Evolutionary conservation across 2,113 vertebrate genomes (phyloP).

Genomic region (Eclectus roratus): DNA sequence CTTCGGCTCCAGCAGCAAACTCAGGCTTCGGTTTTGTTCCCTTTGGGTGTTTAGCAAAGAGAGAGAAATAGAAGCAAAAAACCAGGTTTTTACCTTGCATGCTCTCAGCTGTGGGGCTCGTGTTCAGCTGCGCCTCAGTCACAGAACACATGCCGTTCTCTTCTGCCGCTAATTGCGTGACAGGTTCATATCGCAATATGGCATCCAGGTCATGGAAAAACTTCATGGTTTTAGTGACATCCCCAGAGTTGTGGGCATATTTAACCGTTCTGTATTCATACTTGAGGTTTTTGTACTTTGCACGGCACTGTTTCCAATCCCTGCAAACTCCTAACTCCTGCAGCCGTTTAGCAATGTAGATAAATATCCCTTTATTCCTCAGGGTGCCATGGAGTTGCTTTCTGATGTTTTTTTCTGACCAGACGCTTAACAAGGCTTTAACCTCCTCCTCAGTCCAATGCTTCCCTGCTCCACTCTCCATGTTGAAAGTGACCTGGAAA

Average conservation of each 20-base stretch:
- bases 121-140: conserved; percentile 45
- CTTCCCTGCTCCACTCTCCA: conserved; percentile 85
- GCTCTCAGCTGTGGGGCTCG: conserved; percentile 55
- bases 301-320: conserved; percentile 88
- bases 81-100: conserved; percentile 62
- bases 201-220: conserved; percentile 79
- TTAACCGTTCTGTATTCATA: conserved; percentile 83
- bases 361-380: conserved; percentile 88
- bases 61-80: conserved; percentile 47
- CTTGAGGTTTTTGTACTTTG: conserved; percentile 88
- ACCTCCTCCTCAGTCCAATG: conserved; percentile 83
- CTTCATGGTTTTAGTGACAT: conserved; percentile 75
- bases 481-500: conserved; percentile 93
- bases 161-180: conserved; percentile 65
- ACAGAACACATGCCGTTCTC: conserved; percentile 67
- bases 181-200: conserved; percentile 69
- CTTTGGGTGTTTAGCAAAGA: conserved; percentile 2
- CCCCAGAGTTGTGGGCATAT: conserved; percentile 70
- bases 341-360: conserved; percentile 88
- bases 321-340: conserved; percentile 83
- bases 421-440: conserved; percentile 85
- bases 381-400: conserved; percentile 78
- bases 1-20: background rate
- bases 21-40: background rate
- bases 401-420: conserved; percentile 84